Base-by-base conservation (phyloP, 1,140 invertebrate species). In the Cotesia chilonis region DNA sequence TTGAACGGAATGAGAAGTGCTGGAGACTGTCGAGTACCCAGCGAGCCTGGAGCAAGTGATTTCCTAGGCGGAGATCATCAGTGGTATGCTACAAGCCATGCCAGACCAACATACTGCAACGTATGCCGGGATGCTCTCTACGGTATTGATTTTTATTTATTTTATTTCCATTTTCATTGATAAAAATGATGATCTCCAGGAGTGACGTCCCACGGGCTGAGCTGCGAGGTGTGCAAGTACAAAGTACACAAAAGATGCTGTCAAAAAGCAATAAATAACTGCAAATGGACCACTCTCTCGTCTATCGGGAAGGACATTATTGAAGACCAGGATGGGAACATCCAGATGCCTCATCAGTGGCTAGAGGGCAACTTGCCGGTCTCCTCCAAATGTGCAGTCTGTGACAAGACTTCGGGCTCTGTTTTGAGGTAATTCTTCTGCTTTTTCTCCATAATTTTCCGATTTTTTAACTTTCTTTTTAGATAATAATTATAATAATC, bases 291-390 rank as follows among this genome's bases (percentile, higher is more conserved):
- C 71, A 97, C 96, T 57, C 88, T 98, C 71, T 94, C 96, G 14
- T 95, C 94, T 35, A 92, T 98, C 70, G 96, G 96, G 36, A 94
- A 95, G 80, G 94, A 98, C 76, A 95, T 98, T 74, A 95, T 98
- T 64, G 96, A 98, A 83, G 95, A 98, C 80, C 89, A 92, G 72
- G 95, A 98, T 86, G 95, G 96, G 94, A 94, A 92, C 82, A 94
- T 98, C 75, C 92, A 92, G 69, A 97, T 98, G 95, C 96, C 96
- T 17, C 97, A 99, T 88, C 97, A 99, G 81, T 99, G 97, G 97
- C 91, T 98, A 89, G 96, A 98, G 87, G 97, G 97, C 38, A 99
- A 99, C 87, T 87, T 98, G 67, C 96, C 96, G 7, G 96, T 98
- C 28, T 95, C 95, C 69, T 94, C 96, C 68, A 96, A 97, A 84